Evolutionary conservation across 1,140 invertebrate genomes (phyloP).

Genomic region (Neuroterus valhalla): DNA sequence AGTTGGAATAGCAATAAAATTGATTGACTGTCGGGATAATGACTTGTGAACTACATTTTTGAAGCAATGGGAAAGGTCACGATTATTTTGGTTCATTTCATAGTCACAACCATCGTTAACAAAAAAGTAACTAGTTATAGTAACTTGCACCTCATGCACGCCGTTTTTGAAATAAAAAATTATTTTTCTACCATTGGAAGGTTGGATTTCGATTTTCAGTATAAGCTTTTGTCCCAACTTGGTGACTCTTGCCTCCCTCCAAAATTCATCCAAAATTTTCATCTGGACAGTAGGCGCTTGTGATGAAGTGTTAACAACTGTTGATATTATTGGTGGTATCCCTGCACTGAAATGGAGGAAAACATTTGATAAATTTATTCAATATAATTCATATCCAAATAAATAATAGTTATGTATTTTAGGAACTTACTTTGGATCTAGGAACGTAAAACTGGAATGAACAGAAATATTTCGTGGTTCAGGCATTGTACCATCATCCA

Average conservation of each 20-base stretch:
- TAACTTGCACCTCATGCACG: neutral
- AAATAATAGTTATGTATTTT: neutral
- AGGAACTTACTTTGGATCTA: conserved; percentile 66
- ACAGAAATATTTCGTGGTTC: conserved; percentile 69
- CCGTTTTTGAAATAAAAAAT: neutral
- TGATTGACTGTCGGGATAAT: too few relatives aligned
- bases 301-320: conserved; percentile 62
- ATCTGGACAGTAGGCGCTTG: conserved; percentile 59
- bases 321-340: conserved; percentile 61
- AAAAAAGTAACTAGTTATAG: too few relatives aligned
- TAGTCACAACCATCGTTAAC: too few relatives aligned
- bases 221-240: conserved; percentile 71
- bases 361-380: neutral
- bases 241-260: conserved; percentile 60
- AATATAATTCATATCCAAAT: too few relatives aligned
- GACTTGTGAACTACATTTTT: too few relatives aligned
- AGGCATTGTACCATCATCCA: conserved; percentile 63
- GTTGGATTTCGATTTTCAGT: conserved; percentile 69
- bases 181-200: conserved; percentile 63
- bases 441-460: conserved; percentile 65
- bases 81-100: too few relatives aligned
- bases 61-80: too few relatives aligned
- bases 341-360: conserved; percentile 59
- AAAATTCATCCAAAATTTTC: conserved; percentile 61
- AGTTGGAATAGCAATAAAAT: too few relatives aligned